These are phyloP conservation scores for Germaria angustata DNA, from an alignment of 2,888 invertebrate genomes.

Conservation along the genomic window DNA sequence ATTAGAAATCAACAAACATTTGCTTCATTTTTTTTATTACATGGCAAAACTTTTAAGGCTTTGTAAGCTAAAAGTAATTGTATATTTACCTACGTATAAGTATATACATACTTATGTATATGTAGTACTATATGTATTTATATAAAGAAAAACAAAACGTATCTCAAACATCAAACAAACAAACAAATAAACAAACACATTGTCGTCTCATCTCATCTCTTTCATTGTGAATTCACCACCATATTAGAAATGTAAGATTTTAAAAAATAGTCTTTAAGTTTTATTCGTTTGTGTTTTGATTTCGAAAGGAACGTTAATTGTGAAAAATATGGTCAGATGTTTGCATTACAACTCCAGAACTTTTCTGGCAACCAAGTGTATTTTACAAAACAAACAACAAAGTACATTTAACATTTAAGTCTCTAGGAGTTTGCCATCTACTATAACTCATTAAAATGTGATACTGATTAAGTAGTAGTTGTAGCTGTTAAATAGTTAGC, in stretches of 20 bases:
- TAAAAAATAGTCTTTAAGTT: slow-evolving; percentile 62
- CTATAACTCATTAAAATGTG: slow-evolving; percentile 67
- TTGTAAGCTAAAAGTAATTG: slow-evolving; percentile 43
- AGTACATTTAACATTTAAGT: slow-evolving; percentile 45
- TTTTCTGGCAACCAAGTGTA: slow-evolving; percentile 40
- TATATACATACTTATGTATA: neutral
- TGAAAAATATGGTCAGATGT: slow-evolving; percentile 67
- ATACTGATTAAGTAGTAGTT: slow-evolving; percentile 68
- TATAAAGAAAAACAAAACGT: slow-evolving; percentile 21
- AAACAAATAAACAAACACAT: slow-evolving; percentile 22
- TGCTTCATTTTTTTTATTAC: slow-evolving; percentile 26
- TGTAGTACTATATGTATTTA: neutral
- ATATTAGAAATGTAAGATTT: slow-evolving; percentile 62
- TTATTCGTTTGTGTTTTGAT: slow-evolving; percentile 66
- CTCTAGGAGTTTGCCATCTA: slow-evolving; percentile 66
- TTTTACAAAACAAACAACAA: neutral
- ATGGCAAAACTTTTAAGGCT: slow-evolving; percentile 32
- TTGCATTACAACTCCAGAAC: slow-evolving; percentile 64
- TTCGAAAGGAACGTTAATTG: slow-evolving; percentile 67
- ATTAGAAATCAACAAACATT: slow-evolving; percentile 5
- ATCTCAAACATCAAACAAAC: slow-evolving; percentile 41
- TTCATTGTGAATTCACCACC: slow-evolving; percentile 68
- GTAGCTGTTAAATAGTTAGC: slow-evolving; percentile 66
- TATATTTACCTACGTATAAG: neutral
- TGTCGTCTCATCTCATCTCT: slow-evolving; percentile 30